Conservation (phyloP, 2,113 vertebrate genomes). For the Aleadryas rufinucha region DNA sequence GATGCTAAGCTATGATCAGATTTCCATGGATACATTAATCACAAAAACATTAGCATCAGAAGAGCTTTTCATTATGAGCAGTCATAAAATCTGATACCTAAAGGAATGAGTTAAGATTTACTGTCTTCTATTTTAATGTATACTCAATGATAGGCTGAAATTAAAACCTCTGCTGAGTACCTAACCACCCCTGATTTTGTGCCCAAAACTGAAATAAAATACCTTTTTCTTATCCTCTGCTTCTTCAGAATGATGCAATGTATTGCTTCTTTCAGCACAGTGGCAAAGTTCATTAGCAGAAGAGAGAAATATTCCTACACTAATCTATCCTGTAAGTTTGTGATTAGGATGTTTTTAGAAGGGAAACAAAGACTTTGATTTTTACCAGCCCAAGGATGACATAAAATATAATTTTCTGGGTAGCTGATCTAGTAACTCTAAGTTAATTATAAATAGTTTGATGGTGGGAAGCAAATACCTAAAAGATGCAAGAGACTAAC, state of each 20-base stretch:
- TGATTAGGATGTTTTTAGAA: neutral
- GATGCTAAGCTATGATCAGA: neutral
- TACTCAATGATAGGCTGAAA: neutral
- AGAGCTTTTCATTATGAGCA: neutral
- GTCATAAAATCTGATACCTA: neutral
- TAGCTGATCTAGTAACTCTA: neutral
- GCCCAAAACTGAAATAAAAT: neutral
- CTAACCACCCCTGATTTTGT: neutral
- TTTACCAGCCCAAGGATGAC: neutral
- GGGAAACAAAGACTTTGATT: neutral
- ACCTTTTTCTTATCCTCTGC: neutral
- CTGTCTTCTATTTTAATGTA: neutral
- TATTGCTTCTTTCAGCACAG: neutral
- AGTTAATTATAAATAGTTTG: neutral
- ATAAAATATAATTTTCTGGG: neutral
- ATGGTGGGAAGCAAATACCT: neutral
- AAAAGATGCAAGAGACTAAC: neutral
- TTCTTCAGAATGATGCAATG: neutral
- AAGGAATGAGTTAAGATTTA: neutral
- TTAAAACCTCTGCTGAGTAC: neutral
- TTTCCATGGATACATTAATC: neutral
- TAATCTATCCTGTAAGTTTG: neutral
- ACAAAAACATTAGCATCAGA: neutral
- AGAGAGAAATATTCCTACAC: neutral
- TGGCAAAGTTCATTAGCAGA: neutral